phyloP scores from a whole-genome alignment of 2,113 vertebrate genomes.

The Eulacestoma nigropectus region DNA sequence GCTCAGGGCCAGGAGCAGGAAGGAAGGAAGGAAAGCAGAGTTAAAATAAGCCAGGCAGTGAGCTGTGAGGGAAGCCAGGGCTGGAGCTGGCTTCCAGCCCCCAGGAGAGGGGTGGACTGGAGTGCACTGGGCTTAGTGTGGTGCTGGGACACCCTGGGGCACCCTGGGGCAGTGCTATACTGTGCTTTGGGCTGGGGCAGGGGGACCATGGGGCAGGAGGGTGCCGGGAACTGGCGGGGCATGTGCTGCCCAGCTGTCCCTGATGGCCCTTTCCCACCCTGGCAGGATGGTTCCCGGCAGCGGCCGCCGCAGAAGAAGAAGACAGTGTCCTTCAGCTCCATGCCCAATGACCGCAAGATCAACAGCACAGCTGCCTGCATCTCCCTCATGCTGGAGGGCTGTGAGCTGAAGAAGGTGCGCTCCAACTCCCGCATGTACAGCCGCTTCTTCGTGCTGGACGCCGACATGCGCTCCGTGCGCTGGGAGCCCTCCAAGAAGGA shows the following conservation, averaged over 20 bases:
- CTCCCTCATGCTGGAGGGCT: constrained; percentile 92
- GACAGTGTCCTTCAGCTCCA: constrained; percentile 91
- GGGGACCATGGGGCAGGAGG: accelerated
- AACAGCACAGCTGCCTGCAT: constrained; percentile 91
- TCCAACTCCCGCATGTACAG: constrained; percentile 94
- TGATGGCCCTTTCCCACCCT: background rate
- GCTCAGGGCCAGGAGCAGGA: constrained; percentile 36
- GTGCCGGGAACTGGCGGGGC: accelerated
- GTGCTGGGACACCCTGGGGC: background rate
- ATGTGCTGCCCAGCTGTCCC: accelerated
- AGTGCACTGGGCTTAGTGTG: accelerated
- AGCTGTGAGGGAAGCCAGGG: background rate
- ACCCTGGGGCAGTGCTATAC: background rate
- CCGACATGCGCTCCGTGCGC: constrained; percentile 85
- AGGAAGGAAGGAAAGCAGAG: constrained; percentile 62
- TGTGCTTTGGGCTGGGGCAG: background rate
- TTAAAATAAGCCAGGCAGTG: constrained; percentile 32
- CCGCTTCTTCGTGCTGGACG: constrained; percentile 87
- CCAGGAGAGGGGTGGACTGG: background rate
- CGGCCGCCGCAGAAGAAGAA: constrained; percentile 77
- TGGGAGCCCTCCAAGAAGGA: constrained; percentile 95
- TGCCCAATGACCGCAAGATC: constrained; percentile 89
- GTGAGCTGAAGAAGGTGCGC: constrained; percentile 92
- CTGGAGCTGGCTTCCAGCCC: background rate
- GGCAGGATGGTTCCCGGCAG: constrained; percentile 86